phyloP scores from a whole-genome alignment of 2,113 vertebrate genomes.

The Chionis minor region DNA sequence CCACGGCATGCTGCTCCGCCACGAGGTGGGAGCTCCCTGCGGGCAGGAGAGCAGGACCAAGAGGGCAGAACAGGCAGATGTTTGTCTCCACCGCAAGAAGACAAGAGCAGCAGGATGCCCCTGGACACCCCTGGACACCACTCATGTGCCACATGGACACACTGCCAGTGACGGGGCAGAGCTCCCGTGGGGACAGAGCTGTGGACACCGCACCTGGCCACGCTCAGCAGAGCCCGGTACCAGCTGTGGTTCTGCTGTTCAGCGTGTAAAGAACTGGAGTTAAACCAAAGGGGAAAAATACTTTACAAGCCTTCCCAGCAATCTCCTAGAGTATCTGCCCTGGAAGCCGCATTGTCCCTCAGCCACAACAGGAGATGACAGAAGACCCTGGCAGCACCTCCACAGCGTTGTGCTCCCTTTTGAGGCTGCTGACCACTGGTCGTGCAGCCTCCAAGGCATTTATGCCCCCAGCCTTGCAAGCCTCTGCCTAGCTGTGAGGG shows the following conservation, averaged over 20 bases:
- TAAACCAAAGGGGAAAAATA: not conserved
- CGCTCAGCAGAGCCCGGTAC: not conserved
- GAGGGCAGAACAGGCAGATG: not conserved
- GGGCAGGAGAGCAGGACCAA: not conserved
- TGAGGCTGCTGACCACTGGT: not conserved
- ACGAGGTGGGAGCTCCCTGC: not conserved
- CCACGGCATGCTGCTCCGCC: fast-evolving
- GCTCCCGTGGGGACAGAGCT: not conserved
- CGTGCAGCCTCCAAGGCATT: too few relatives aligned
- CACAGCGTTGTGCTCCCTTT: fast-evolving
- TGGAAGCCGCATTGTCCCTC: not conserved
- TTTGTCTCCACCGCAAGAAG: not conserved
- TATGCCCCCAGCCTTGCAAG: not conserved
- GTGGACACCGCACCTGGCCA: fast-evolving
- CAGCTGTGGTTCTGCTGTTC: too few relatives aligned
- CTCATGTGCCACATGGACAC: fast-evolving
- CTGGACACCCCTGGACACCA: fast-evolving
- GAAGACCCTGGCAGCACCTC: not conserved
- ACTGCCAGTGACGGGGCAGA: not conserved
- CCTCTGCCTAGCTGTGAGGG: not conserved
- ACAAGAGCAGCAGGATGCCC: not conserved
- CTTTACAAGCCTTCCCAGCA: not conserved
- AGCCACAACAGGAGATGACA: not conserved
- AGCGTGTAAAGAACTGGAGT: not conserved
- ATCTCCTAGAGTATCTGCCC: not conserved